A percentile compares a stretch with the other conserved stretches of the same genome.
These are phyloP conservation scores for Merodon equestris DNA, from an alignment of 2,888 invertebrate species.

Conservation along the genomic window DNA sequence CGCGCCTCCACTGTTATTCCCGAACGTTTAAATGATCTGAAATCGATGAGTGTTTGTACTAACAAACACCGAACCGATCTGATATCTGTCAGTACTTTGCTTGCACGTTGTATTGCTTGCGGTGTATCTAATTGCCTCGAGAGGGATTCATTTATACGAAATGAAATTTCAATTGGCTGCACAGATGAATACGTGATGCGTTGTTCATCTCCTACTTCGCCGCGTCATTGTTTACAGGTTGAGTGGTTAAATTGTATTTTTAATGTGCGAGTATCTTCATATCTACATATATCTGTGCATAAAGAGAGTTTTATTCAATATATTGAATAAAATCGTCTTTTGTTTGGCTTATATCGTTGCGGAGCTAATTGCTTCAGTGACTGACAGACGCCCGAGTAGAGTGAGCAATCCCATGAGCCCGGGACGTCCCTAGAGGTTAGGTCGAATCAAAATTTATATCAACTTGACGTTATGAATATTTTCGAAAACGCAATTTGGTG, in stretches of 20 bases:
- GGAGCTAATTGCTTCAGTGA: slow-evolving; percentile 30
- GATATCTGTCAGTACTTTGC: slow-evolving; percentile 52
- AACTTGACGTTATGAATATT: slow-evolving; percentile 52
- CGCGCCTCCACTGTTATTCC: no score
- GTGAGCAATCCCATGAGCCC: slow-evolving; percentile 6
- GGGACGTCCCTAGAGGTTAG: slow-evolving; percentile 8
- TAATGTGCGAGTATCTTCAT: slow-evolving; percentile 32
- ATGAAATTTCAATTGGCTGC: slow-evolving; percentile 57
- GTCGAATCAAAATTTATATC: slow-evolving; percentile 35
- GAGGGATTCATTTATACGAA: slow-evolving; percentile 56
- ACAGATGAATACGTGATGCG: slow-evolving; percentile 58
- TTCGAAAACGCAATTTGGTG: slow-evolving; percentile 40
- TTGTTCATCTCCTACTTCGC: not conserved
- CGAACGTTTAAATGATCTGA: slow-evolving; percentile 18
- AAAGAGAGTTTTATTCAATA: not conserved
- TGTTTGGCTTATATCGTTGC: slow-evolving; percentile 17
- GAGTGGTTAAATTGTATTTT: slow-evolving; percentile 39
- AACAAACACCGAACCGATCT: slow-evolving; percentile 22
- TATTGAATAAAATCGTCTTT: not conserved
- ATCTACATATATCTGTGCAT: not conserved
- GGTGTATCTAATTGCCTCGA: slow-evolving; percentile 62
- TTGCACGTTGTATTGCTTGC: slow-evolving; percentile 24
- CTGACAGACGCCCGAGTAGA: slow-evolving; percentile 12
- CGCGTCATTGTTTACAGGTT: slow-evolving; percentile 2
- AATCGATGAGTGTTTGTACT: slow-evolving; percentile 53